Evolutionary conservation across 1,140 invertebrate species (phyloP).

Genomic region (Drosophila tropicalis): DNA sequence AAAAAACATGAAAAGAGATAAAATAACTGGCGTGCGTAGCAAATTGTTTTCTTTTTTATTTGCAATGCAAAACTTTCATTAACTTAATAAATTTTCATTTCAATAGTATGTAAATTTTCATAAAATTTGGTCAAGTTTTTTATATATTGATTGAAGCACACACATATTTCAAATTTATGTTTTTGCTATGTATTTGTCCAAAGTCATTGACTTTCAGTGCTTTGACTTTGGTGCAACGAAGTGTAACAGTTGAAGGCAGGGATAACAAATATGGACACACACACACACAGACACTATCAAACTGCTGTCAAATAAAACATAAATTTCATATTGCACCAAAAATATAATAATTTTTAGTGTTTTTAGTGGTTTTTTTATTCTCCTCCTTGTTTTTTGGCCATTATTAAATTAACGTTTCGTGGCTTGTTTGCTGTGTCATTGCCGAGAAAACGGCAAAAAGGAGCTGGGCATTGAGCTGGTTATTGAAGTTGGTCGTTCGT

Average conservation of each 20-base stretch:
- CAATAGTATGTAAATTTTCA: no score
- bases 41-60: no score
- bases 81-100: no score
- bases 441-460: conserved; percentile 17
- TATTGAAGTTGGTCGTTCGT: conserved; percentile 31
- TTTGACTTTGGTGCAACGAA: conserved; percentile 74
- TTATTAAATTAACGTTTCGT: conserved; percentile 78
- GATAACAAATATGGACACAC: conserved; percentile 49
- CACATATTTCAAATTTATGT: conserved; percentile 43
- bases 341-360: conserved; percentile 33
- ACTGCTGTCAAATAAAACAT: conserved; percentile 26
- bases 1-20: no score
- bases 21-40: no score
- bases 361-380: not conserved
- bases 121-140: no score
- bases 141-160: conserved; percentile 62
- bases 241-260: conserved; percentile 65
- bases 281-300: conserved; percentile 43
- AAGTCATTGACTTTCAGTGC: conserved; percentile 75
- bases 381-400: conserved; percentile 44
- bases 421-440: conserved; percentile 63
- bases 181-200: conserved; percentile 49
- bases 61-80: no score
- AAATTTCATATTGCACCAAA: conserved; percentile 64
- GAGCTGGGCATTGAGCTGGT: conserved; percentile 17